Evolutionary conservation across 2,888 invertebrate species (phyloP), one percentile per base, ranked within the genome.

Genomic region (Halictus quadricinctus): DNA sequence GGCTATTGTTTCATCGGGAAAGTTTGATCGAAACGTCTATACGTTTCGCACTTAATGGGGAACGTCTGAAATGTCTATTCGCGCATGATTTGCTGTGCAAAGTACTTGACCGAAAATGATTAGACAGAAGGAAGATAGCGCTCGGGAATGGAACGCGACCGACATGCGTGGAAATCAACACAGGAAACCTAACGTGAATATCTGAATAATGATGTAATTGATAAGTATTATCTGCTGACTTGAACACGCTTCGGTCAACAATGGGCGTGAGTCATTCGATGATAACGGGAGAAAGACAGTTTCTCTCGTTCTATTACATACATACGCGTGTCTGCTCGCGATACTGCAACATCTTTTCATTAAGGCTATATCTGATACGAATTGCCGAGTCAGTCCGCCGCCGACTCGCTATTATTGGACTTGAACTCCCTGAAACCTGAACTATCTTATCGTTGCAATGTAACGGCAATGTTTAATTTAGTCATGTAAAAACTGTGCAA

Each of bases 191-290:
- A 29, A 46, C 18, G 72, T 25, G 29, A 29, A 54, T 78, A 72
- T 79, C 69, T 78, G 66, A 77, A 54, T 50, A 79, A 72, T 83
- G 81, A 89, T 85, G 78, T 82, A 87, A 88, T 79, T 82, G 89
- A 86, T 88, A 87, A 81, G 54, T 15, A 72, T 83, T 84, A 88
- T 81, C 85, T 25, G n/a, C 43, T 12, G 69, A 58, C 60, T 46
- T 21, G 54, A 80, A 82, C 64, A 78, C 48, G 2, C 46, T 48
- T 50, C 73, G 72, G 60, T 74, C 75, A 7, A 60, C n/a, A 60
- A 50, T 36, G 41, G n/a, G 4, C 8, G 29, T 90, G 89, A 90
- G 29, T 89, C 90, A 89, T 69, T 2, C 72, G 21, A 69, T 70
- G 70, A 79, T 82, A 70, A 79, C 46, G 43, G 1, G 46, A 25